Base-by-base conservation (phyloP, 2,797 vertebrate species). In the Hydrolagus colliei region DNA sequence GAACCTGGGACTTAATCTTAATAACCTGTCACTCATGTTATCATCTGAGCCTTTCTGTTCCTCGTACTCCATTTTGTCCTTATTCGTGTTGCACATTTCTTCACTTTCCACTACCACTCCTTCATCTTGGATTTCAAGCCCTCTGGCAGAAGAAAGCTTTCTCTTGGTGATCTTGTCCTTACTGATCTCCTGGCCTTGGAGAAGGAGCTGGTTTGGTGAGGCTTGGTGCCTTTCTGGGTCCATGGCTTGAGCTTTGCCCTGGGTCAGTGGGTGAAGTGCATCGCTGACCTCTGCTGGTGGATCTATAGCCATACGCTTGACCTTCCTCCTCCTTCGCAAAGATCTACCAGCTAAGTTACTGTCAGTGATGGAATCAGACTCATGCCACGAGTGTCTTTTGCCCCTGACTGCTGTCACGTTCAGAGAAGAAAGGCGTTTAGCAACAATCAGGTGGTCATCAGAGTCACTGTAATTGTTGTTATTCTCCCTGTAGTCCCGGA, bases 21-120 rank as follows among this genome's bases (percentile, higher is more conserved):
- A 93, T 94, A 95, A 99, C 97, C 98, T 98, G 96, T 99, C 98
- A 90, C 97, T 99, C 98, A 99, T 99, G 91, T 98, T 97, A 90
- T 99, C 98, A 90, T 99, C 98, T 0, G 96, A 98, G 86, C 94
- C 96, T 89, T 98, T 98, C 88, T 97, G 96, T 87, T 99, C 97
- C 88, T 98, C 97, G 32, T 92, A 95, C 61, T 99, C 98, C 98
- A 99, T 99, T 91, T 97, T 98, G 91, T 98, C 98, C 88, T 96
- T 98, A 89, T 91, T 94, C 65, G 86, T 86, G 41, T 93, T 96
- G 86, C 77, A 91, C 11, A 88, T 11, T 87, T 98, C 97, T 90
- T 98, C 97, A 8, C 93, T 96, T 91, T 98, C 97, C 91, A 98
- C 95, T 87, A 97, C 96, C 1, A 97, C 96, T 6, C 96, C 97